Evolutionary conservation across 1,140 invertebrate genomes (phyloP).

Genomic region (Chlorops oryzae): DNA sequence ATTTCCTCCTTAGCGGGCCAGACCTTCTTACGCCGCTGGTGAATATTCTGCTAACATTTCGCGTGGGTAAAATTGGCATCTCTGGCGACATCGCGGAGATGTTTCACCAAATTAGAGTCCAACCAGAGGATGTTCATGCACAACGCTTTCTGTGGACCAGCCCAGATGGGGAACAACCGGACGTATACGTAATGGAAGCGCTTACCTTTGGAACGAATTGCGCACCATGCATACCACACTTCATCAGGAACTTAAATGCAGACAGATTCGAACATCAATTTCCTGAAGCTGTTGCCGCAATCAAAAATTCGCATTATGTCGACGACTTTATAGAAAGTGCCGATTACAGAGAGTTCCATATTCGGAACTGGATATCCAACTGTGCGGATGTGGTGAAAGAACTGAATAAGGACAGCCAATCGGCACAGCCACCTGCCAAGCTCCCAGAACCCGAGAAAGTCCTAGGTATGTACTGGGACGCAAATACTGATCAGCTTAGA

Average conservation of each 20-base stretch:
- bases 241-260: not conserved
- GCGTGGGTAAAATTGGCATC: too few relatives aligned
- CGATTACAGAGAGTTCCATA: not conserved
- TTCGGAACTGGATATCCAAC: conserved; percentile 6
- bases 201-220: conserved; percentile 9
- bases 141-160: conserved; percentile 6
- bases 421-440: not conserved
- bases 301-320: not conserved
- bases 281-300: not conserved
- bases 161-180: not conserved
- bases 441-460: not conserved
- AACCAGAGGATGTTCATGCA: not conserved
- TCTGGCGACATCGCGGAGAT: too few relatives aligned
- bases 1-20: too few relatives aligned
- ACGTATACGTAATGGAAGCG: not conserved
- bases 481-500: not conserved
- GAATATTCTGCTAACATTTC: too few relatives aligned
- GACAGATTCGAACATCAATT: not conserved
- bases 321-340: conserved; percentile 10
- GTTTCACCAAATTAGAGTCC: conserved; percentile 4
- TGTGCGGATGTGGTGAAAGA: not conserved
- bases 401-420: not conserved
- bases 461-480: too few relatives aligned
- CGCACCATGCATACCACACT: not conserved
- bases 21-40: too few relatives aligned